Conservation (phyloP, 2,113 vertebrate species). For the Oncorhynchus masou region DNA sequence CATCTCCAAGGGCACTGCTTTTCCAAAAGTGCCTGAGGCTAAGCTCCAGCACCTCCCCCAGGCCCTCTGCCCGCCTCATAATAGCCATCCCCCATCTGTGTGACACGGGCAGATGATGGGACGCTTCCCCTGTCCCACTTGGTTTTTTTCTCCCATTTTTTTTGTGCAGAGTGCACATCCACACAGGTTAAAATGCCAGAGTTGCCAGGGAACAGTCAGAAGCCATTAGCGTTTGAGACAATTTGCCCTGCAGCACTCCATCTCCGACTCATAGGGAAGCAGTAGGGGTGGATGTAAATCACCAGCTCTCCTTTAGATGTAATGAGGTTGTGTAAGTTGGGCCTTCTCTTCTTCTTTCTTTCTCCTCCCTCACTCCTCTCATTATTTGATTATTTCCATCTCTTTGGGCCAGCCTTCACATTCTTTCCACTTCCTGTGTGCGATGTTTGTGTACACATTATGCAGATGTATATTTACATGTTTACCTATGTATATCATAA, state of each 20-base stretch:
- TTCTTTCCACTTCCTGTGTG: constrained; percentile 25
- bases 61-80: constrained; percentile 95
- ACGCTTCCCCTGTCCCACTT: constrained; percentile 80
- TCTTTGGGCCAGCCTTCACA: constrained; percentile 42
- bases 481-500: constrained; percentile 3
- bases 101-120: constrained; percentile 91
- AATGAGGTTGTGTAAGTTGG: constrained; percentile 81
- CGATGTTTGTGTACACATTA: neutral
- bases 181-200: constrained; percentile 97
- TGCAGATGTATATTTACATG: constrained; percentile 1
- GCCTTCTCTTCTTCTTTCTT: constrained; percentile 37
- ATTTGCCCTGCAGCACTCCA: constrained; percentile 97
- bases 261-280: constrained; percentile 88
- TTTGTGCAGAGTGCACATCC: constrained; percentile 82
- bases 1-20: constrained; percentile 91
- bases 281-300: constrained; percentile 79
- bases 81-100: constrained; percentile 96
- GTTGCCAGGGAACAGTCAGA: constrained; percentile 99
- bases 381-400: constrained; percentile 59
- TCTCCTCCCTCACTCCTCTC: constrained; percentile 20
- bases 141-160: constrained; percentile 30
- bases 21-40: constrained; percentile 94
- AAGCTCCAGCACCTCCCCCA: constrained; percentile 97
- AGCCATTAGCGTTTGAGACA: constrained; percentile 99
- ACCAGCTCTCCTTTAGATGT: constrained; percentile 79